Percentiles rank a stretch among this genome's conserved stretches.
Evolutionary conservation across 2,888 invertebrate genomes (phyloP).

Genomic region (Lymantria dispar): DNA sequence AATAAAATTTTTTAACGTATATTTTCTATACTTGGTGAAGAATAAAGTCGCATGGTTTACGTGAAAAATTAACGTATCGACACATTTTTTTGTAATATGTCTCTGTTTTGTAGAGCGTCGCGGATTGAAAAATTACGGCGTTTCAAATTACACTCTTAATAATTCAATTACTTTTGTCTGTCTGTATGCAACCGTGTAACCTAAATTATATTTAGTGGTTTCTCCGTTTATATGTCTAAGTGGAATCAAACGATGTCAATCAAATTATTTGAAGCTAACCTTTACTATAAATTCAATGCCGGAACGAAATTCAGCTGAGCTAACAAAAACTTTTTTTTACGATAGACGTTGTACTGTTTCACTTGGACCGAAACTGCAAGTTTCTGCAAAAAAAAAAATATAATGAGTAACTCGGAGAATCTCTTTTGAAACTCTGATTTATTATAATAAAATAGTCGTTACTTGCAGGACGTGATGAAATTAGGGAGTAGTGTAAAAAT

Average conservation of each 20-base stretch:
- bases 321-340: conserved; percentile 18
- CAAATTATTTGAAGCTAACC: conserved; percentile 22
- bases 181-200: conserved; percentile 23
- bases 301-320: conserved; percentile 27
- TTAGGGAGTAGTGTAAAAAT: conserved; percentile 30
- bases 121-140: conserved; percentile 8
- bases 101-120: conserved; percentile 9
- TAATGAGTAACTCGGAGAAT: conserved; percentile 8
- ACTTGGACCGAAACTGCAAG: conserved; percentile 26
- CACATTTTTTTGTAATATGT: conserved; percentile 1
- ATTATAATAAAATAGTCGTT: conserved; percentile 40
- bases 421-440: conserved; percentile 21
- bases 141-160: conserved; percentile 13
- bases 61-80: not conserved
- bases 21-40: not conserved
- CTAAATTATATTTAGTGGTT: conserved; percentile 18
- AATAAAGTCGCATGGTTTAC: not conserved
- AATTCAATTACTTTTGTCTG: conserved; percentile 13
- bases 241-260: conserved; percentile 27
- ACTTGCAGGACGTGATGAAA: conserved; percentile 40
- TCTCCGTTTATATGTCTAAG: conserved; percentile 14
- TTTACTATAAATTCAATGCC: conserved; percentile 19
- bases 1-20: no score
- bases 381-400: not conserved
- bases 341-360: conserved; percentile 13